Evolutionary conservation across 2,797 vertebrate genomes (phyloP), one percentile per base, ranked within the genome.

Genomic region (Eulemur albifrons): DNA sequence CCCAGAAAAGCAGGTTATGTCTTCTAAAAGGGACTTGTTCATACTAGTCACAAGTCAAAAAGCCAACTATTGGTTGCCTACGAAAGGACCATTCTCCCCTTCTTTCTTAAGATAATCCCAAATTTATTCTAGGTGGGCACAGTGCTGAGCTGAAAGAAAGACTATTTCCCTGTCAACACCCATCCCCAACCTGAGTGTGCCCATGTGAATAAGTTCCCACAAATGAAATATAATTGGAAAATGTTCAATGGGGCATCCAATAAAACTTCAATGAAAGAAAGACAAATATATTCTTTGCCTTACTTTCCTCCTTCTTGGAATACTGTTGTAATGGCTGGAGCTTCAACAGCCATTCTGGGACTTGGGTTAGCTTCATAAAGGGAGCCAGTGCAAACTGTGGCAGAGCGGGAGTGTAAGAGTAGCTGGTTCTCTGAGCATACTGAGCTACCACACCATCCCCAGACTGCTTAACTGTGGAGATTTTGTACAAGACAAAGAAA

Each of bases 181-280:
- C 8, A 4, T 35, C 15, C 2, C 6, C n/a, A 7, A 10, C 48
- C 9, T 0, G 1, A 23, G 8, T 17, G 52, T 4, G 32, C 8
- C 43, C 27, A 11, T 11, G 12, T 9, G 12, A 67, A 7, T 57
- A 43, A 35, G 30, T 57, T 52, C 6, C 21, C 35, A 67, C 15
- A 52, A 52, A 59, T 40, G 76, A 93, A 20, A 52, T 43, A 2
- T 27, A 32, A 48, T n/a, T 82, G 4, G 14, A 76, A 75, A 59
- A 43, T 50, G n/a, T 83, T 69, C 43, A 57, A 9, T 30, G 32
- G 7, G 4, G 2, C 23, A 25, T 75, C 32, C 30, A 84, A 35
- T 11, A 43, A 82, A 45, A 9, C 8, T 32, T 76, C 21, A 59
- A 65, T 84, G 40, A 91, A 87, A 69, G 9, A 30, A 88, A 67